phyloP scores from a whole-genome alignment of 2,113 vertebrate species.

The Triplophysa rosa region DNA sequence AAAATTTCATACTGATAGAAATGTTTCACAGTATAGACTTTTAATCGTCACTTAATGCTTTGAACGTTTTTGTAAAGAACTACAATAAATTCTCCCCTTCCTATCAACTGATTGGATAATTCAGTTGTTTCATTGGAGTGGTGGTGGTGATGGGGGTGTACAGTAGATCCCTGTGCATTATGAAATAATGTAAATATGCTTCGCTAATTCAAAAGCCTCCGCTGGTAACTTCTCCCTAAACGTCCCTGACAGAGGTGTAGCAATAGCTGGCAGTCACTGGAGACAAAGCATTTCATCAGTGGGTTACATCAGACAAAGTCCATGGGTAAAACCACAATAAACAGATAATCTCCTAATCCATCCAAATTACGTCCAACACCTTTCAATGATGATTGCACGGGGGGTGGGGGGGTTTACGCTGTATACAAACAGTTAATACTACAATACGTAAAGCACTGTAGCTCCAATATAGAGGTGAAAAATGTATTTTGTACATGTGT shows the following conservation, averaged over 20 bases:
- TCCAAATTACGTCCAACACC: conserved; percentile 53
- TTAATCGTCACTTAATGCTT: not conserved
- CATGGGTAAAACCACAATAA: conserved; percentile 53
- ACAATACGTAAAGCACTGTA: no score
- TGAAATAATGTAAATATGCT: conserved; percentile 53
- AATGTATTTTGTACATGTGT: not conserved
- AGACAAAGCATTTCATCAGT: conserved; percentile 56
- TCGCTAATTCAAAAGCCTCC: conserved; percentile 39
- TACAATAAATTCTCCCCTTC: not conserved
- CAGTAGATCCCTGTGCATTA: conserved; percentile 44
- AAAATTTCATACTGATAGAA: no score
- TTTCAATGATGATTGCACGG: conserved; percentile 53
- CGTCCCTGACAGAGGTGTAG: conserved; percentile 38
- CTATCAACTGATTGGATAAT: conserved; percentile 44
- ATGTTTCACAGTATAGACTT: no score
- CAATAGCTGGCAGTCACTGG: conserved; percentile 50
- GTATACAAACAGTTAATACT: no score
- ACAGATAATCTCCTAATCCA: conserved; percentile 57
- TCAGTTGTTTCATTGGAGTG: conserved; percentile 22
- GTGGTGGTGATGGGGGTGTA: conserved; percentile 30
- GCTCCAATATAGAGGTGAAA: not conserved
- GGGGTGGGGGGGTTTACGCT: conserved; percentile 39
- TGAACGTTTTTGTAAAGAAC: conserved; percentile 9
- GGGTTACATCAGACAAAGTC: conserved; percentile 54
- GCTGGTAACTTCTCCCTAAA: conserved; percentile 36